Conservation (phyloP, 1,140 invertebrate genomes). For the Drosophila willistoni region DNA sequence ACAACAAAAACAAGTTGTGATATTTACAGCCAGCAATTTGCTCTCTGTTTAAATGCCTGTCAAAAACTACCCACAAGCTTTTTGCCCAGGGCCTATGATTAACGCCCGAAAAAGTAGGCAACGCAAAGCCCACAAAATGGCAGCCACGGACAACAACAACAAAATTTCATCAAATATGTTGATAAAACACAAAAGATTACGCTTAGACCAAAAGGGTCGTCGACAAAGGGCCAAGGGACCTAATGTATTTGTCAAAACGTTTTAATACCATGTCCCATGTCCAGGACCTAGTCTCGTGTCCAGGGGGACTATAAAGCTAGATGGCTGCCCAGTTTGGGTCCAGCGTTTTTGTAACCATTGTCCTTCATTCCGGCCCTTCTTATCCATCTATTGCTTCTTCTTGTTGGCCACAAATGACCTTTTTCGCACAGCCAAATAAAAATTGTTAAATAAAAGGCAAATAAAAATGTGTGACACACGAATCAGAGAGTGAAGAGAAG, state of each 20-base stretch:
- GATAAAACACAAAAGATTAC: slow-evolving; percentile 79
- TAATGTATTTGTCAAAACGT: slow-evolving; percentile 79
- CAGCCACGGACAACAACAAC: slow-evolving; percentile 33
- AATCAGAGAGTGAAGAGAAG: slow-evolving; percentile 38
- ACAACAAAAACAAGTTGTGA: background rate
- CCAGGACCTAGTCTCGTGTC: slow-evolving; percentile 24
- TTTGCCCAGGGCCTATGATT: slow-evolving; percentile 65
- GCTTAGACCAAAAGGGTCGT: slow-evolving; percentile 40
- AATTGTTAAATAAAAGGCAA: slow-evolving; percentile 79
- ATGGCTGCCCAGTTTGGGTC: slow-evolving; percentile 27
- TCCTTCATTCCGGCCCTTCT: background rate
- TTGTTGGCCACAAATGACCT: slow-evolving; percentile 66
- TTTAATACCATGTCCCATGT: slow-evolving; percentile 55
- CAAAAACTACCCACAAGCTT: slow-evolving; percentile 51
- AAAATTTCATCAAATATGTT: slow-evolving; percentile 78
- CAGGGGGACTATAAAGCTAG: slow-evolving; percentile 58
- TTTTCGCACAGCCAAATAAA: slow-evolving; percentile 75
- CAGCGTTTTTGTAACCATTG: slow-evolving; percentile 32
- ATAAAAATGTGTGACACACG: slow-evolving; percentile 74
- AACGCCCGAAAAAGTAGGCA: slow-evolving; percentile 69
- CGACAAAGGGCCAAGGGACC: slow-evolving; percentile 39
- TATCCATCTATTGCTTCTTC: background rate
- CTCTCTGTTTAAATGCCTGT: slow-evolving; percentile 15
- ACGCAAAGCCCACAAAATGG: slow-evolving; percentile 59
- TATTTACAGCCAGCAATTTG: slow-evolving; percentile 12